phyloP scores from a whole-genome alignment of 2,888 invertebrate genomes.

The Aethes cnicana region DNA sequence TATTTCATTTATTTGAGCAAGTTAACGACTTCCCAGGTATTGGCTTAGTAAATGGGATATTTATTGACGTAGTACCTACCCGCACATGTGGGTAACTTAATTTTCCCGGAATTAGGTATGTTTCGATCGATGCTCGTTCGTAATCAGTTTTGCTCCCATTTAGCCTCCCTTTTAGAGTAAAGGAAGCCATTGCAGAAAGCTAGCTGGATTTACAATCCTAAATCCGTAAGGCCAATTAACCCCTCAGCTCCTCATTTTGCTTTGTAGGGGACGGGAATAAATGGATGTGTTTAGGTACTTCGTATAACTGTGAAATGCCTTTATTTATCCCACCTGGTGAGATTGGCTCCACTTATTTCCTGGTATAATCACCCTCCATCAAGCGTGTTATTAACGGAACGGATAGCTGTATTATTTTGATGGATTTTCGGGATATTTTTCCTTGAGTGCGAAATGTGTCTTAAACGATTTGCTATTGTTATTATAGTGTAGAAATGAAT shows the following conservation, averaged over 20 bases:
- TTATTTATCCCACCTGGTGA: background rate
- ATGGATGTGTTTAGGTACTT: background rate
- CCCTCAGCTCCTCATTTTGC: background rate
- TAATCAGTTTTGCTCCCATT: constrained; percentile 31
- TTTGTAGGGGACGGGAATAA: background rate
- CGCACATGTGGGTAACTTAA: constrained; percentile 26
- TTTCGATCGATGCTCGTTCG: constrained; percentile 26
- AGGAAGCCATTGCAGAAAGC: constrained; percentile 6
- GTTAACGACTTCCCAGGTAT: constrained; percentile 29
- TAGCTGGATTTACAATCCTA: constrained; percentile 9
- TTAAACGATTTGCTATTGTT: background rate
- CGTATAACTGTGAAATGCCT: too few species aligned
- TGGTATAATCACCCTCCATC: constrained; percentile 1
- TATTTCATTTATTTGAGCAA: constrained; percentile 24
- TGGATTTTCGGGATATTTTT: constrained; percentile 13
- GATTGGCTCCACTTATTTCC: constrained; percentile 1
- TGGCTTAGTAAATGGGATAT: constrained; percentile 24
- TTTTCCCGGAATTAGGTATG: constrained; percentile 27
- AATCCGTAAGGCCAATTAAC: constrained; percentile 6
- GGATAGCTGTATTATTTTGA: constrained; percentile 12
- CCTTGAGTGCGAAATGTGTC: constrained; percentile 18
- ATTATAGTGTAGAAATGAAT: too few species aligned
- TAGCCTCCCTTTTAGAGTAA: constrained; percentile 25
- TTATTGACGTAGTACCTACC: constrained; percentile 29
- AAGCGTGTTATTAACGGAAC: constrained; percentile 14